Base-by-base conservation (phyloP, 2,797 vertebrate species). In the Peromyscus attwateri region DNA sequence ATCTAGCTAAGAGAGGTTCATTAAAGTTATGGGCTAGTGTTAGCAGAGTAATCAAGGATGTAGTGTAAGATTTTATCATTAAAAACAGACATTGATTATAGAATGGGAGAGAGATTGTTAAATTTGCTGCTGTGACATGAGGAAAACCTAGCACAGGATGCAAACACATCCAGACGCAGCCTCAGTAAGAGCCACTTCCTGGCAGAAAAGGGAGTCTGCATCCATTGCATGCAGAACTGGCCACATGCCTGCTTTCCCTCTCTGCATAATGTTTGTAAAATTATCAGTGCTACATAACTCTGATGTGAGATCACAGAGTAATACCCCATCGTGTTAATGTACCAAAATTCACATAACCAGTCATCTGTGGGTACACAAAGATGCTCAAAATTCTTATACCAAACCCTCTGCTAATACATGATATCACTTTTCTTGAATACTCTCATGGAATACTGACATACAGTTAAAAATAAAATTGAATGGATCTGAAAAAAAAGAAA, bases 1-100 rank as follows among this genome's bases (percentile, higher is more conserved):
- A 82, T 46, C 62, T 83, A 84, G 43, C 62, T 84, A 17, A 75
- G 34, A 95, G 52, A 60, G 3, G 83, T 64, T 89, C 77, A 95
- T 94, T 84, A 94, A 66, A 34, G 19, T 31, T 76, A 29, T 57
- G 23, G 31, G 12, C 25, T 73, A 76, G 34, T 90, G 73, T 92
- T 92, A 76, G 16, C 27, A 27, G 70, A 84, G 34, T 87, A 82
- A 82, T 77, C 40, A 76, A 90, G 66, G 25, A 87, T 49, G 25
- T 37, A 81, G 21, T 46, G 8, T n/a, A 62, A 46, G 21, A 95
- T 49, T 62, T 71, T 55, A 71, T 87, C 52, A 71, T 85, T 81
- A 75, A 92, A 95, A 89, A 84, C 75, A 80, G 27, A 92, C 12
- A 80, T 81, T 37, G 62, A 87, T 89, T 81, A 87, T 31, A 81